phyloP scores from a whole-genome alignment of 92 coral and sea anemone species.

The Zoanthus solanderi region DNA sequence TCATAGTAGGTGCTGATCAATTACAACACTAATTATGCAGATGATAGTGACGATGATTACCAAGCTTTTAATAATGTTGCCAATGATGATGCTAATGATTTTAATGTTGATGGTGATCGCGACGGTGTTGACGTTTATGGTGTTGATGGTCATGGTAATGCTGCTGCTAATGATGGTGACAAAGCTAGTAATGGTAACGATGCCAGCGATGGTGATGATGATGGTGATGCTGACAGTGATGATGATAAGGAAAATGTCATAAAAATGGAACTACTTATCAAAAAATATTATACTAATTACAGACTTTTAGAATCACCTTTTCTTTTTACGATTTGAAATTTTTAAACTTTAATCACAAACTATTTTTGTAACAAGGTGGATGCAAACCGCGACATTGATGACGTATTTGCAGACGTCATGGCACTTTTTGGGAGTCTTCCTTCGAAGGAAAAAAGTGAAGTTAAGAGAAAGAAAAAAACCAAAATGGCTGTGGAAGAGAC shows the following conservation, averaged over 20 bases:
- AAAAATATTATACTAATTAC: too few relatives aligned
- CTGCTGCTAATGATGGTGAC: not conserved
- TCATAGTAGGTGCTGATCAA: not conserved
- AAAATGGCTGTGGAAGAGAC: slow-evolving; percentile 40
- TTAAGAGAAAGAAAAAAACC: slow-evolving; percentile 69
- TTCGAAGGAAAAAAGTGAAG: slow-evolving; percentile 71
- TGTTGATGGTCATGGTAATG: not conserved
- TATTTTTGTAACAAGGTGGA: slow-evolving; percentile 67
- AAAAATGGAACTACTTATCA: too few relatives aligned
- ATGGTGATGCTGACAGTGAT: not conserved
- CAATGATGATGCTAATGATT: not conserved
- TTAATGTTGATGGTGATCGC: not conserved
- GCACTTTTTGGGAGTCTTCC: slow-evolving; percentile 79
- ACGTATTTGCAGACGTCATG: slow-evolving; percentile 78
- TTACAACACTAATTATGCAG: not conserved
- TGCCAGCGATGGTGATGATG: not conserved
- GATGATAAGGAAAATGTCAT: too few relatives aligned
- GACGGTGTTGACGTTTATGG: not conserved
- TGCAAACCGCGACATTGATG: slow-evolving; percentile 86
- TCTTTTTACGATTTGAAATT: too few relatives aligned
- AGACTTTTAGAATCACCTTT: too few relatives aligned
- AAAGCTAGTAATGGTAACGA: not conserved
- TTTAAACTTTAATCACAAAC: not conserved
- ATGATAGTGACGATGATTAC: not conserved
- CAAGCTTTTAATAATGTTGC: not conserved